Evolutionary conservation across 2,888 invertebrate genomes (phyloP).

Genomic region (Saturnia japonica): DNA sequence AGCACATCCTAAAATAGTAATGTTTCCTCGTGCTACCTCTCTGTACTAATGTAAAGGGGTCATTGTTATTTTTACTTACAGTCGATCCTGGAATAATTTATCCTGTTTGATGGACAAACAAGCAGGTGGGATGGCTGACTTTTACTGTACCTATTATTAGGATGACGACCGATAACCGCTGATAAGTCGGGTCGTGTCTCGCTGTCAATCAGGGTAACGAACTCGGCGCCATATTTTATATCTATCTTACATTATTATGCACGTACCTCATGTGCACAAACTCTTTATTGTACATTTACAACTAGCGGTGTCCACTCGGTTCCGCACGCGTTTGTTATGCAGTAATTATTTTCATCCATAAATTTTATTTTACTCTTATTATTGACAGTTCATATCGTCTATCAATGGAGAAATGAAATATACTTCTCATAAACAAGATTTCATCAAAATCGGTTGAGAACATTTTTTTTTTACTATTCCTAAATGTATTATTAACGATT

Average conservation of each 20-base stretch:
- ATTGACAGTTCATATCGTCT: too few relatives aligned
- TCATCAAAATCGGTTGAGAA: too few relatives aligned
- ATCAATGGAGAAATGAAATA: too few relatives aligned
- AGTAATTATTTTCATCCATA: too few relatives aligned
- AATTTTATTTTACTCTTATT: too few relatives aligned
- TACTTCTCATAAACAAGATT: too few relatives aligned
- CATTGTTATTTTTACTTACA: not conserved
- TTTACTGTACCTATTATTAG: constrained; percentile 42
- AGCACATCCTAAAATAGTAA: not conserved
- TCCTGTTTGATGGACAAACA: constrained; percentile 32
- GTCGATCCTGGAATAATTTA: not conserved
- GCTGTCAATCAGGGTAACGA: constrained; percentile 60
- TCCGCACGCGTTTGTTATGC: too few relatives aligned
- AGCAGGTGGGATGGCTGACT: constrained; percentile 51
- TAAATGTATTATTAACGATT: too few relatives aligned
- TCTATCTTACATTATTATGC: constrained; percentile 11
- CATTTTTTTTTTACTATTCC: too few relatives aligned
- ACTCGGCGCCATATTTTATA: constrained; percentile 36
- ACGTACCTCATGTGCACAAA: not conserved
- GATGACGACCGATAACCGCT: constrained; percentile 60
- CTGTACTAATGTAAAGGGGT: not conserved
- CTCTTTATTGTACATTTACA: not conserved
- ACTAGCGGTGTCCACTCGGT: too few relatives aligned
- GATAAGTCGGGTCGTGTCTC: constrained; percentile 52
- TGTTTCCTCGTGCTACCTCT: not conserved